A percentile compares a stretch with the other conserved stretches of the same genome.
These are phyloP conservation scores for Leptopterna dolabrata DNA, from an alignment of 2,888 invertebrate genomes.

Conservation along the genomic window DNA sequence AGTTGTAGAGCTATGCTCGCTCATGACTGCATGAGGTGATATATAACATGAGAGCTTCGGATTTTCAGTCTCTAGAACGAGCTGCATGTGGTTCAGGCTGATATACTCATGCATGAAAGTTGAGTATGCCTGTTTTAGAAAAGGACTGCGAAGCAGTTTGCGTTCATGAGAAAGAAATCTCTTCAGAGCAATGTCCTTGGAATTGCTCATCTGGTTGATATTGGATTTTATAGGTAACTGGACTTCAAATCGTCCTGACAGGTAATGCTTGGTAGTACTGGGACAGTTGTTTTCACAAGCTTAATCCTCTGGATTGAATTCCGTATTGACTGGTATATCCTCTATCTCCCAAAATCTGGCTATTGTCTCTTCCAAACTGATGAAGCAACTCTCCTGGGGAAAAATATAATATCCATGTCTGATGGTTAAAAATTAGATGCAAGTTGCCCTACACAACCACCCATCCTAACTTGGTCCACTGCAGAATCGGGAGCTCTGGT, in stretches of 20 bases:
- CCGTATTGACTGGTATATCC: not conserved
- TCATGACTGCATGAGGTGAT: too few species aligned
- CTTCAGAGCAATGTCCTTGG: constrained; percentile 36
- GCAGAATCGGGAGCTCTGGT: not conserved
- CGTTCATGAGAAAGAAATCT: constrained; percentile 46
- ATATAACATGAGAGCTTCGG: constrained; percentile 60
- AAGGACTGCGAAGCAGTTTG: not conserved
- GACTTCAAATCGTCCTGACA: not conserved
- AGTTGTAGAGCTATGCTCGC: constrained; percentile 62
- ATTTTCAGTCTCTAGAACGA: constrained; percentile 2
- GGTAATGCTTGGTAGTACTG: not conserved
- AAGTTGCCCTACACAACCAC: constrained; percentile 18
- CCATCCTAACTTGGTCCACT: constrained; percentile 1
- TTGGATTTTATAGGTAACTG: too few species aligned
- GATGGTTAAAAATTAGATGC: too few species aligned
- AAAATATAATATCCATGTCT: too few species aligned
- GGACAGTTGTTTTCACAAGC: not conserved
- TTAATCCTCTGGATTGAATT: not conserved
- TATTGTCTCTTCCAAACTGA: too few species aligned
- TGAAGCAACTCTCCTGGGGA: too few species aligned
- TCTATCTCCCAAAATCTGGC: not conserved
- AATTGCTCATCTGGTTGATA: too few species aligned
- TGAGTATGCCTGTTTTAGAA: constrained; percentile 54
- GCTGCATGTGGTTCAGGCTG: constrained; percentile 60
- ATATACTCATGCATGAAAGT: constrained; percentile 55